Base-by-base conservation (phyloP, 92 coral and sea anemone species). In the Epizoanthus illoricatus region DNA sequence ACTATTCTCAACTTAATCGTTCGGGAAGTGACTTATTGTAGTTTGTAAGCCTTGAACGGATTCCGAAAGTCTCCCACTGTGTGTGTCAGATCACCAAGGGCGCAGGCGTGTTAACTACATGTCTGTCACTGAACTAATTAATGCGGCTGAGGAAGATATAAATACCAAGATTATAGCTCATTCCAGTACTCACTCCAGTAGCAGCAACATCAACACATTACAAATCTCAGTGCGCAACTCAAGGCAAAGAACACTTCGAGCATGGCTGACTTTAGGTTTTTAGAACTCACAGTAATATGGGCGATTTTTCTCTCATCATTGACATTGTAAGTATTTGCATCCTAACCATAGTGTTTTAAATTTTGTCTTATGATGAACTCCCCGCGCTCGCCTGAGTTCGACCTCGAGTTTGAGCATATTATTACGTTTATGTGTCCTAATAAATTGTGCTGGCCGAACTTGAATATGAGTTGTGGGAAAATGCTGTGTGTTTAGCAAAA, bases 61-160 rank as follows among this genome's bases (percentile, higher is more conserved):
- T 69, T 76, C 63, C 81, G 58, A 36, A 45, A 7, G 7, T 52
- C 56, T 52, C 56, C 56, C 56, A 52, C 56, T 5, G 56, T 7
- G 56, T 52, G 56, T 13, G 3, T n/a, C n/a, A n/a, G n/a, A 3
- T 52, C 56, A 52, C 56, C 13, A 52, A 5, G 12, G 3, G 56
- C 56, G 56, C 56, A 52, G 82, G 82, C 82, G 82, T 78, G 40
- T 54, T 61, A 52, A 52, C 15, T 43, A 52, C 1, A 52, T 11
- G 56, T 62, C 82, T 42, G 71, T 78, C 82, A 78, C 61, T 78
- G 45, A 23, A 64, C 42, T 63, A 78, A 78, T 78, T 78, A 78
- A 21, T 4, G 47, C 70, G 13, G 33, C 65, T 52, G 71, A 76
- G 58, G 64, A 63, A 78, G 11, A 28, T n/a, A 45, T 78, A 78